phyloP scores from a whole-genome alignment of 2,113 vertebrate genomes.

The Saiga tatarica region DNA sequence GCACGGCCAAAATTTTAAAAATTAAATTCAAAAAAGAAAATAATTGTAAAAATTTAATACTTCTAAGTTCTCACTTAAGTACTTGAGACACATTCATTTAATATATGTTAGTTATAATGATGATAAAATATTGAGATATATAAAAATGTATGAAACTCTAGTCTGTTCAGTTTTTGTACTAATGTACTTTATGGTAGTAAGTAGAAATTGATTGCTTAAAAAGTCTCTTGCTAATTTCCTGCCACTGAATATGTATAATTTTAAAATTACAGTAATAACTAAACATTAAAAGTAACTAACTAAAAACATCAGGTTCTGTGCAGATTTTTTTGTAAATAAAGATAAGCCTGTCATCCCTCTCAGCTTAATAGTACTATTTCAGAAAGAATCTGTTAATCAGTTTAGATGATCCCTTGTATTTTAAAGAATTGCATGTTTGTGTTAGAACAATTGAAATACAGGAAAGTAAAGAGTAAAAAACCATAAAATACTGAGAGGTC shows the following conservation, averaged over 20 bases:
- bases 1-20: neutral
- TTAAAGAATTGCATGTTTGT: neutral
- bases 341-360: neutral
- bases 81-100: neutral
- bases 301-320: neutral
- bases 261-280: neutral
- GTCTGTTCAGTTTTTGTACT: neutral
- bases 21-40: neutral
- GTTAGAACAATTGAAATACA: neutral
- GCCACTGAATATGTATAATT: neutral
- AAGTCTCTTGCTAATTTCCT: conserved; percentile 22
- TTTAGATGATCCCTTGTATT: neutral
- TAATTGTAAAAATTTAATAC: neutral
- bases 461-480: neutral
- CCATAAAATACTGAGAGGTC: neutral
- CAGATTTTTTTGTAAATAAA: conserved; percentile 25
- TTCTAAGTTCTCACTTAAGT: neutral
- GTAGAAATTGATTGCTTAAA: neutral
- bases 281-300: neutral
- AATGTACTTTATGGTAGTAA: neutral
- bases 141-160: neutral
- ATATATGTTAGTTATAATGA: neutral
- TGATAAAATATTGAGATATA: neutral
- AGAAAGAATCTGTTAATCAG: neutral
- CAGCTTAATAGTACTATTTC: conserved; percentile 1